Percentiles rank a stretch among this genome's conserved stretches.
Conservation (phyloP, 1,140 invertebrate species). For the Drosophila lacertosa region DNA sequence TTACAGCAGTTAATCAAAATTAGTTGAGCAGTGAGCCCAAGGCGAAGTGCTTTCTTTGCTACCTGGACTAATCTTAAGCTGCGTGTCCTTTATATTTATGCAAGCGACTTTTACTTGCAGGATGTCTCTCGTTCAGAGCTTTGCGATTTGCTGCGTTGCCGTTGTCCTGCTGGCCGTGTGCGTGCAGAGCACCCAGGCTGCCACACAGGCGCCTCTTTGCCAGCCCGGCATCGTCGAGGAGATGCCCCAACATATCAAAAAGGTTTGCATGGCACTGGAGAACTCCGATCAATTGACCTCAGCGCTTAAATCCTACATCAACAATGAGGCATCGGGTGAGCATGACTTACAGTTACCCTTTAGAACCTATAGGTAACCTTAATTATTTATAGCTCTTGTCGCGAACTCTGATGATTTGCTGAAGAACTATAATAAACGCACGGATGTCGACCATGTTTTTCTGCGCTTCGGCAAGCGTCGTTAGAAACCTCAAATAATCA, state of each 20-base stretch:
- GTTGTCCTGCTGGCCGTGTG: slow-evolving; percentile 55
- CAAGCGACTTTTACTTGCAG: slow-evolving; percentile 37
- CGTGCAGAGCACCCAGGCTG: slow-evolving; percentile 35
- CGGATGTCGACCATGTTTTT: slow-evolving; percentile 91
- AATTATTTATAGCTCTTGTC: slow-evolving; percentile 62
- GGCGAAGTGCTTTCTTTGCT: neutral
- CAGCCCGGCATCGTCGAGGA: slow-evolving; percentile 76
- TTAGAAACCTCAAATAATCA: slow-evolving; percentile 36
- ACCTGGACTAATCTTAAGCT: slow-evolving; percentile 1
- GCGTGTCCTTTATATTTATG: slow-evolving; percentile 1
- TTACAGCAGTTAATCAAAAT: slow-evolving; percentile 65
- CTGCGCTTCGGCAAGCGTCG: slow-evolving; percentile 89
- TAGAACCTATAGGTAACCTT: neutral
- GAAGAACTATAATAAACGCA: slow-evolving; percentile 87
- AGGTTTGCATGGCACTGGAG: slow-evolving; percentile 80
- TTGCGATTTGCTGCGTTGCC: slow-evolving; percentile 57
- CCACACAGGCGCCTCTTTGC: slow-evolving; percentile 66
- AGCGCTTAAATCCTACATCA: slow-evolving; percentile 79
- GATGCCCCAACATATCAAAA: slow-evolving; percentile 80
- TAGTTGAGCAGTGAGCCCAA: slow-evolving; percentile 10
- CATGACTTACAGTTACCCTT: neutral
- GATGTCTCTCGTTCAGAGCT: slow-evolving; percentile 72
- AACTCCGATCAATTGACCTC: slow-evolving; percentile 78
- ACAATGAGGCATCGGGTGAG: slow-evolving; percentile 81
- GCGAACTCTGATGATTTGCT: slow-evolving; percentile 73